Conservation (phyloP, 2,113 vertebrate genomes). For the Hyperopisus bebe region DNA sequence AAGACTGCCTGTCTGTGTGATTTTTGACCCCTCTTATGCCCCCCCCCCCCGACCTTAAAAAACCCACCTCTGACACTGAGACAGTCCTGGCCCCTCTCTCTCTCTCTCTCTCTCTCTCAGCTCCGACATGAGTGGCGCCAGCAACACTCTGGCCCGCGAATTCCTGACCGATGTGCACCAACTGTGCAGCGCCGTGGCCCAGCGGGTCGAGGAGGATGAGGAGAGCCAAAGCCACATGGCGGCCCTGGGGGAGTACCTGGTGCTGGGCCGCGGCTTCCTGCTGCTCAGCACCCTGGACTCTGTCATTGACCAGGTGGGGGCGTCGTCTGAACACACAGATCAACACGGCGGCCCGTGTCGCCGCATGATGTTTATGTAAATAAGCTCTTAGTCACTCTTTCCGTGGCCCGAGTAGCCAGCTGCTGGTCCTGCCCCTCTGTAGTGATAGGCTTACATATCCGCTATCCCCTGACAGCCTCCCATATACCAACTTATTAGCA, state of each 20-base stretch:
- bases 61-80: neutral
- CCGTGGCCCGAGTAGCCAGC: neutral
- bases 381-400: neutral
- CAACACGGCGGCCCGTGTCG: neutral
- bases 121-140: slow-evolving; percentile 93
- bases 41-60: neutral
- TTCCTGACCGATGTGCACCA: slow-evolving; percentile 93
- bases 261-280: slow-evolving; percentile 82
- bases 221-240: slow-evolving; percentile 94
- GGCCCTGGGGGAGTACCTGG: slow-evolving; percentile 85
- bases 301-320: slow-evolving; percentile 81
- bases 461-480: neutral
- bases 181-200: slow-evolving; percentile 87
- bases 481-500: neutral
- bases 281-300: slow-evolving; percentile 83
- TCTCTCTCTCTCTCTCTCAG: slow-evolving; percentile 50
- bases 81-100: neutral
- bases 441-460: neutral
- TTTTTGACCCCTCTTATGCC: neutral
- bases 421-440: neutral
- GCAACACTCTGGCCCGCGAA: slow-evolving; percentile 91
- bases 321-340: neutral
- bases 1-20: neutral
- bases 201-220: slow-evolving; percentile 83
- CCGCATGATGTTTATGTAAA: neutral